These are phyloP conservation scores for Agrochola lychnidis DNA, from an alignment of 2,888 invertebrate genomes.

Conservation along the genomic window DNA sequence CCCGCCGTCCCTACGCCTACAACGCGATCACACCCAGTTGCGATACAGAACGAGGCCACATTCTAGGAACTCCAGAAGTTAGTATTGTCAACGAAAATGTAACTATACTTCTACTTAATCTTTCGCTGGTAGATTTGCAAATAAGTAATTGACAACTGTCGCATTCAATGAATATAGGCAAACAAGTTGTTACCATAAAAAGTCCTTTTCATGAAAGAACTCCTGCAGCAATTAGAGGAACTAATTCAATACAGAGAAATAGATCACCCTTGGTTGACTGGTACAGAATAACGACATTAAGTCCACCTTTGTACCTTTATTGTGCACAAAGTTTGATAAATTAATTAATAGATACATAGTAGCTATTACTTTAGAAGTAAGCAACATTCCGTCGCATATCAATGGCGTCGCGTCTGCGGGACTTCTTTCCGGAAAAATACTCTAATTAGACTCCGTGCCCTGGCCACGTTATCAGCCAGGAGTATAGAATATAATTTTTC, in stretches of 20 bases:
- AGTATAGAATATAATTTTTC: too few species aligned
- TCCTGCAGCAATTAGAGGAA: not conserved
- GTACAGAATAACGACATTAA: too few species aligned
- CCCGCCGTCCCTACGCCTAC: conserved; percentile 90
- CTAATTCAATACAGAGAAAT: not conserved
- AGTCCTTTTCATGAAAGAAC: not conserved
- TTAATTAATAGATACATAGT: not conserved
- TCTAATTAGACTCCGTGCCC: not conserved
- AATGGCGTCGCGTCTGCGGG: not conserved
- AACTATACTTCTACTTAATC: not conserved
- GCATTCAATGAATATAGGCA: too few species aligned
- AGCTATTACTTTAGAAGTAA: not conserved
- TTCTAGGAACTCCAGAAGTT: conserved; percentile 88
- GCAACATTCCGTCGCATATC: not conserved
- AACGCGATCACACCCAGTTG: conserved; percentile 90
- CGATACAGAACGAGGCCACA: conserved; percentile 89
- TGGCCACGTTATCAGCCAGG: not conserved
- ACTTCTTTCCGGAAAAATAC: not conserved
- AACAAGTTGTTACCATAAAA: not conserved
- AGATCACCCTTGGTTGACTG: not conserved
- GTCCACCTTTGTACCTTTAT: too few species aligned
- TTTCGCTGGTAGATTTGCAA: not conserved
- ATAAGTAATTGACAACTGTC: not conserved
- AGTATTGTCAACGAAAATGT: conserved; percentile 32
- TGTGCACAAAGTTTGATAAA: too few species aligned